These are phyloP conservation scores for Hydrotaea diabolus DNA, from an alignment of 2,888 invertebrate species.

Conservation along the genomic window DNA sequence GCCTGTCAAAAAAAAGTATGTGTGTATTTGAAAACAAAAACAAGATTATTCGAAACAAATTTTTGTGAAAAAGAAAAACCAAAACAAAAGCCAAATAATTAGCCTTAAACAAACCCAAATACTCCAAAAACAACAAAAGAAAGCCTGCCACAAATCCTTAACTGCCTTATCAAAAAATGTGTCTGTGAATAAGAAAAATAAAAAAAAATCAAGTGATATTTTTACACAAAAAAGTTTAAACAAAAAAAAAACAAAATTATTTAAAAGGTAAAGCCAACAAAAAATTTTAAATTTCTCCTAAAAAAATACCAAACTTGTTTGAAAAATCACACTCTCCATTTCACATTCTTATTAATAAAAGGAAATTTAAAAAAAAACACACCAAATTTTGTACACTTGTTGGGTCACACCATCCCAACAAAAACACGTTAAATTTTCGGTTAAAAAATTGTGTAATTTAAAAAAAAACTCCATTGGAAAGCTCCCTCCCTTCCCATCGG, in stretches of 20 bases:
- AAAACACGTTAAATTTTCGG: not conserved
- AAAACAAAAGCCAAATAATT: not conserved
- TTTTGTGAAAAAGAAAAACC: not conserved
- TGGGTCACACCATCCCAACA: not conserved
- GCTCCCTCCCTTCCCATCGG: not conserved
- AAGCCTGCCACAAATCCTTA: constrained; percentile 56
- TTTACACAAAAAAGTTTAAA: constrained; percentile 38
- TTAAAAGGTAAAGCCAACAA: constrained; percentile 3
- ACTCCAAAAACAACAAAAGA: not conserved
- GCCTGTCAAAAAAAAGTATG: not conserved
- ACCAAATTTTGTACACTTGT: constrained; percentile 9
- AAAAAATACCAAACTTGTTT: too few relatives aligned
- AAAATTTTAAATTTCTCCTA: not conserved
- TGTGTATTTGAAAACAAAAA: constrained; percentile 2
- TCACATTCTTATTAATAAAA: not conserved
- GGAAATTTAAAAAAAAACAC: not conserved
- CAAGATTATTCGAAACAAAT: constrained; percentile 11
- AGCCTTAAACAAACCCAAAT: not conserved
- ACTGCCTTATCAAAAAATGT: constrained; percentile 60
- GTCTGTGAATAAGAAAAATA: constrained; percentile 56
- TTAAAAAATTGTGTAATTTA: not conserved
- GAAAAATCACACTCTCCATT: too few relatives aligned
- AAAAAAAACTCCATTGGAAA: constrained; percentile 1
- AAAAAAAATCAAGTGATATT: constrained; percentile 55
- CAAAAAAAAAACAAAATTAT: not conserved